Evolutionary conservation across 2,797 vertebrate genomes (phyloP).

Genomic region (Nannoperca obscura): DNA sequence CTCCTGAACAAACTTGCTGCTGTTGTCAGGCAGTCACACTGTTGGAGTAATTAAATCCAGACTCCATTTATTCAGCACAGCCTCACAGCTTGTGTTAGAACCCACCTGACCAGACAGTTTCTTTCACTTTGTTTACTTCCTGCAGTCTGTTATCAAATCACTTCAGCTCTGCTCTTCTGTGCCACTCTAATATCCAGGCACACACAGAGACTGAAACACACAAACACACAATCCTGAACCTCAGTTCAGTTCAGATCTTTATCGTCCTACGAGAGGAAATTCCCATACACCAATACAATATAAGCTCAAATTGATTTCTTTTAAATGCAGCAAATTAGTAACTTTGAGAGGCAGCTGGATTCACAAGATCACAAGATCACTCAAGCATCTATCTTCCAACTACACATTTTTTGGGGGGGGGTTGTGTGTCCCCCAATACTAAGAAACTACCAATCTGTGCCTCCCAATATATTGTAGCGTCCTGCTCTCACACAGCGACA

Average conservation of each 20-base stretch:
- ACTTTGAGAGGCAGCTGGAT: too few relatives aligned
- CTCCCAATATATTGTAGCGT: too few relatives aligned
- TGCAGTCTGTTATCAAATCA: constrained; percentile 17
- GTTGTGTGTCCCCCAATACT: too few relatives aligned
- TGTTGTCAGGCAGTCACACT: constrained; percentile 1
- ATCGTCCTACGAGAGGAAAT: background rate
- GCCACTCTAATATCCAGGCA: constrained; percentile 17
- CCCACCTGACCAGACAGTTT: background rate
- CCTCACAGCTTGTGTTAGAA: background rate
- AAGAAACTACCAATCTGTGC: too few relatives aligned
- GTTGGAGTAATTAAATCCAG: constrained; percentile 10
- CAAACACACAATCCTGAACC: background rate
- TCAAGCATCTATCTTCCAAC: too few relatives aligned
- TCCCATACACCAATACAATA: background rate
- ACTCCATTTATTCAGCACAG: constrained; percentile 16
- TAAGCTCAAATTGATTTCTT: background rate
- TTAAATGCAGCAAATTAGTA: background rate
- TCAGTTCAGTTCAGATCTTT: background rate
- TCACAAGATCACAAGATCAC: too few relatives aligned
- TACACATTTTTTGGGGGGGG: too few relatives aligned
- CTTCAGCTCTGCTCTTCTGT: constrained; percentile 6
- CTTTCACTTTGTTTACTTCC: constrained; percentile 35
- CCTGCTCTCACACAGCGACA: too few relatives aligned
- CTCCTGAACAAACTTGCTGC: constrained; percentile 11
- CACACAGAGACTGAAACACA: background rate